These are phyloP conservation scores for Thera obeliscata DNA, from an alignment of 2,888 invertebrate genomes.

Conservation along the genomic window DNA sequence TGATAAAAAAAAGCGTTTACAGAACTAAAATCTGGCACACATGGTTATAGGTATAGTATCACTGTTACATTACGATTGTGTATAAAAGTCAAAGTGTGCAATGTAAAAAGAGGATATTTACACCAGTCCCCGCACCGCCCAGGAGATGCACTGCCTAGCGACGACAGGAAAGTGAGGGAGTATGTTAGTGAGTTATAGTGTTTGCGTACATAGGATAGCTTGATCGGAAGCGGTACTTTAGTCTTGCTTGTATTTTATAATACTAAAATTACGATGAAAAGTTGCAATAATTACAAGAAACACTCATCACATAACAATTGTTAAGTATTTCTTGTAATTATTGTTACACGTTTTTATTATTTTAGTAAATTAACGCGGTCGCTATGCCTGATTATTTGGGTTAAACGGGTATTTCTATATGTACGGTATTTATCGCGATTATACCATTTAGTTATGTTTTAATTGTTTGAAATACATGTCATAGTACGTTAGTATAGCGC, in stretches of 20 bases:
- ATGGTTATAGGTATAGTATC: constrained; percentile 40
- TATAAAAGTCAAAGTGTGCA: constrained; percentile 73
- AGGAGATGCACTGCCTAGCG: constrained; percentile 95
- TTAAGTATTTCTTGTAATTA: too few species aligned
- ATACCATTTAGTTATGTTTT: too few species aligned
- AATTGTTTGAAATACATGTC: too few species aligned
- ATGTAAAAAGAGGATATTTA: constrained; percentile 88
- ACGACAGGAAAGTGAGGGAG: constrained; percentile 71
- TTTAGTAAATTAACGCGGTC: too few species aligned
- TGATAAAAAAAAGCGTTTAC: not conserved
- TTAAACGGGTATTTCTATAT: too few species aligned
- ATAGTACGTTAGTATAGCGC: too few species aligned
- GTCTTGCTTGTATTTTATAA: constrained; percentile 1
- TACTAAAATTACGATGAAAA: too few species aligned
- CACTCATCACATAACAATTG: too few species aligned
- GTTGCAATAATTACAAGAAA: too few species aligned
- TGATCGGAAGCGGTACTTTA: constrained; percentile 20
- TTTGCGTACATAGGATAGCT: constrained; percentile 20
- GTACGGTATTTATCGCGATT: too few species aligned
- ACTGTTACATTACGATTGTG: constrained; percentile 51
- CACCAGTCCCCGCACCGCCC: constrained; percentile 95
- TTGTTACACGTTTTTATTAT: too few species aligned
- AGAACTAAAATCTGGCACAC: constrained; percentile 53
- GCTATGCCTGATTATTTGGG: too few species aligned
- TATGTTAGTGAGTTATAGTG: constrained; percentile 67